These are phyloP conservation scores for Synanthedon andrenaeformis DNA, from an alignment of 2,888 invertebrate genomes.

Conservation along the genomic window DNA sequence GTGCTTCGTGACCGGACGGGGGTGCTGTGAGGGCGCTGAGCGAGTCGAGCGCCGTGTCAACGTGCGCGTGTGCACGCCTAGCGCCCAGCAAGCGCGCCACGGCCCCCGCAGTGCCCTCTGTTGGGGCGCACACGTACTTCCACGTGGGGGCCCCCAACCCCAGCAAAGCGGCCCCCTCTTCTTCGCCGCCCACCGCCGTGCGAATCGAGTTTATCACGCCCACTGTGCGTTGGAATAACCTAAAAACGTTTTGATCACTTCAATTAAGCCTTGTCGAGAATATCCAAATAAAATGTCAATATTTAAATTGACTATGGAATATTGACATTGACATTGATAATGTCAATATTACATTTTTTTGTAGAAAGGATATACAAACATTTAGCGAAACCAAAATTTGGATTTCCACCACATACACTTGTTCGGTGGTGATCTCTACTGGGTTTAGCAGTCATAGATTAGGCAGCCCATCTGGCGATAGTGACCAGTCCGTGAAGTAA, in stretches of 20 bases:
- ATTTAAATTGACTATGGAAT: not conserved
- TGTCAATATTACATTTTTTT: no score
- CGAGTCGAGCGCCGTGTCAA: slow-evolving; percentile 75
- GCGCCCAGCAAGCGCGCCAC: slow-evolving; percentile 65
- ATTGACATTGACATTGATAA: no score
- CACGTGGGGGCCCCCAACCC: slow-evolving; percentile 45
- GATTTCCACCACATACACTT: no score
- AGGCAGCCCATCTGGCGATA: no score
- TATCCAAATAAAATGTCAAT: not conserved
- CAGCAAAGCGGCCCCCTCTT: slow-evolving; percentile 21
- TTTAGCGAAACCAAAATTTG: no score
- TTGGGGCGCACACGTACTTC: slow-evolving; percentile 41
- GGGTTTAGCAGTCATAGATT: no score
- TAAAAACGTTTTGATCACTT: slow-evolving; percentile 15
- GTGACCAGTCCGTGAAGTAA: no score
- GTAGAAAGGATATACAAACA: no score
- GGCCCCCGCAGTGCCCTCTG: slow-evolving; percentile 43
- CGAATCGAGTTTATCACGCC: slow-evolving; percentile 83
- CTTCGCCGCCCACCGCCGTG: slow-evolving; percentile 71
- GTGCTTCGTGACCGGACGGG: not conserved
- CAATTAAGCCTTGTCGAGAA: not conserved
- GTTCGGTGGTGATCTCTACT: no score
- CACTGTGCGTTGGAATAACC: slow-evolving; percentile 80
- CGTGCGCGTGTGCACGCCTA: slow-evolving; percentile 69
- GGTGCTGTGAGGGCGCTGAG: slow-evolving; percentile 26